Percentiles rank a stretch among this genome's conserved stretches.
Conservation (phyloP, 2,888 invertebrate genomes). For the Diadromus collaris region DNA sequence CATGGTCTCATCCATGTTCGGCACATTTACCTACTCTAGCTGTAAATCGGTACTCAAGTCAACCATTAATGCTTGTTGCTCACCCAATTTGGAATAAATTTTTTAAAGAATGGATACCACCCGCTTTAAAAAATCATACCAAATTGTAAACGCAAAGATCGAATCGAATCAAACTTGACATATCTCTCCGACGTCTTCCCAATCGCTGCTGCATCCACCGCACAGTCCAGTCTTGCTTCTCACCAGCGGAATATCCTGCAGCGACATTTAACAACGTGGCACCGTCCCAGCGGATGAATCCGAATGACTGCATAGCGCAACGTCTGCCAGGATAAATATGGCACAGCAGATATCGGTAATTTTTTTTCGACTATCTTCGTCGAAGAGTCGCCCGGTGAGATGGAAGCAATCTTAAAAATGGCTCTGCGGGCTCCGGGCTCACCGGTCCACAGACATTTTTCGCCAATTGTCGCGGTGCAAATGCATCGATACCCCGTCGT, state of each 20-base stretch:
- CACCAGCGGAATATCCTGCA: not conserved
- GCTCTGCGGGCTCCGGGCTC: slow-evolving; percentile 65
- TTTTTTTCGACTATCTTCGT: slow-evolving; percentile 3
- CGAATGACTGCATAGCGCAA: not conserved
- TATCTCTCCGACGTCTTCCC: not conserved
- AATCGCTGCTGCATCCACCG: not conserved
- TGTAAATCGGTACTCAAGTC: too few relatives aligned
- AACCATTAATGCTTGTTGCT: not conserved
- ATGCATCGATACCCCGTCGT: slow-evolving; percentile 45
- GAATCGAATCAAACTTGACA: not conserved
- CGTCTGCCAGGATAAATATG: slow-evolving; percentile 1
- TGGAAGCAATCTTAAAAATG: slow-evolving; percentile 75
- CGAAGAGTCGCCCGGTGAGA: slow-evolving; percentile 51
- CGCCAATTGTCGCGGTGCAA: slow-evolving; percentile 36
- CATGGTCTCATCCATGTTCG: not conserved
- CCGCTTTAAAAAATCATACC: not conserved
- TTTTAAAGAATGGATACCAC: not conserved
- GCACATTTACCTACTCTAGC: too few relatives aligned
- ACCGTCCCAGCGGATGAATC: not conserved
- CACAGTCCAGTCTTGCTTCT: not conserved
- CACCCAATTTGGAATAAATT: not conserved
- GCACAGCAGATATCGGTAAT: slow-evolving; percentile 6
- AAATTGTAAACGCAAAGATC: not conserved
- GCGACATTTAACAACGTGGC: not conserved
- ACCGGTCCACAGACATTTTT: slow-evolving; percentile 22